A percentile compares a stretch with the other conserved stretches of the same genome.
Evolutionary conservation across 2,113 vertebrate species (phyloP).

Genomic region (Parus major): DNA sequence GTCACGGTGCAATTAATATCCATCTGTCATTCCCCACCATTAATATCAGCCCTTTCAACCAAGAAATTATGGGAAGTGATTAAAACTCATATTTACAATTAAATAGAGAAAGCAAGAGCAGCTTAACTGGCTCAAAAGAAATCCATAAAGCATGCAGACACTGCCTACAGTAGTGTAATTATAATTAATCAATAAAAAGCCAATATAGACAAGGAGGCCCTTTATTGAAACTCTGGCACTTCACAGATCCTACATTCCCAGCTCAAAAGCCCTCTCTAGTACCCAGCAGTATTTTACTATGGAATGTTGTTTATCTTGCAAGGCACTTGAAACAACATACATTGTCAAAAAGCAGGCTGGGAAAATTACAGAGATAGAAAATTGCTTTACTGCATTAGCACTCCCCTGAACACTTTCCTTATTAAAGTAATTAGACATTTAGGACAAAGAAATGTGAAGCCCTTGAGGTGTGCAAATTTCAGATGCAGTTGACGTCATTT

Average conservation of each 20-base stretch:
- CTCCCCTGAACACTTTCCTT: not conserved
- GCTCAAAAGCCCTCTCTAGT: not conserved
- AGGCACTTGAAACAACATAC: not conserved
- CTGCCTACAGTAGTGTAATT: not conserved
- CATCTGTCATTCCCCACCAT: not conserved
- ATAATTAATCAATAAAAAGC: not conserved
- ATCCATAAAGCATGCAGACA: not conserved
- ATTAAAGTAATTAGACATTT: constrained; percentile 20
- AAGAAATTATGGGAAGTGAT: fast-evolving
- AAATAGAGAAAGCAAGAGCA: not conserved
- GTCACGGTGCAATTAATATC: not conserved
- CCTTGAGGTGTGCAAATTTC: not conserved
- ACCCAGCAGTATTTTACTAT: not conserved
- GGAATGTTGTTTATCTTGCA: not conserved
- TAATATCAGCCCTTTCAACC: not conserved
- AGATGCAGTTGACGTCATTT: not conserved
- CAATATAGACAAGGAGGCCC: not conserved
- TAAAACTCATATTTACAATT: not conserved
- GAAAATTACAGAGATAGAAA: constrained; percentile 18
- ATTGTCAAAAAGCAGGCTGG: not conserved
- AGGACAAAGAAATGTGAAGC: not conserved
- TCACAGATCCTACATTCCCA: not conserved
- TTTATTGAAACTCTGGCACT: not conserved
- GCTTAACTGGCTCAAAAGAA: not conserved
- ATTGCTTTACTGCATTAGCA: not conserved